Conservation (phyloP, 2,888 invertebrate species). For the Leptopilina myrica region DNA sequence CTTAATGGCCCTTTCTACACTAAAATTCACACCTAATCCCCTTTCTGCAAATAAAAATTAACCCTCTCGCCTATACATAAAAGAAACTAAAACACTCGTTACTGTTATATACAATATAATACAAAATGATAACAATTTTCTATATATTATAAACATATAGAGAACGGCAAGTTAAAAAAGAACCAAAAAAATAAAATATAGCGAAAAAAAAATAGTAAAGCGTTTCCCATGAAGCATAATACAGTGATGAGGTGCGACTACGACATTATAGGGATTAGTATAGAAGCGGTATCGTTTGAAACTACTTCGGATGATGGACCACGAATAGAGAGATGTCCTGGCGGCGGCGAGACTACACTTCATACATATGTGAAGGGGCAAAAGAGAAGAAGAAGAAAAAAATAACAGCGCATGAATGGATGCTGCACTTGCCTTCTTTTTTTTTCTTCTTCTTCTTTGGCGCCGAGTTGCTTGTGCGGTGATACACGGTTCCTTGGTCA, state of each 20-base stretch:
- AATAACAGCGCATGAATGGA: slow-evolving; percentile 35
- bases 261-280: slow-evolving; percentile 17
- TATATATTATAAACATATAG: too few relatives aligned
- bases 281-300: slow-evolving; percentile 16
- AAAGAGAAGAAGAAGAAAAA: background rate
- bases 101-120: too few relatives aligned
- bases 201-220: slow-evolving; percentile 18
- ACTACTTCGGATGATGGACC: slow-evolving; percentile 22
- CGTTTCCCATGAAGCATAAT: background rate
- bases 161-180: background rate
- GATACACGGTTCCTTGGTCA: slow-evolving; percentile 34
- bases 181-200: background rate
- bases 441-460: slow-evolving; percentile 8
- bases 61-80: too few relatives aligned
- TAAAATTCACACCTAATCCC: too few relatives aligned
- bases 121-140: too few relatives aligned
- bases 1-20: too few relatives aligned
- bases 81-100: background rate
- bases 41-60: too few relatives aligned
- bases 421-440: slow-evolving; percentile 32
- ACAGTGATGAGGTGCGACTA: slow-evolving; percentile 13
- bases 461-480: slow-evolving; percentile 33
- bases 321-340: slow-evolving; percentile 39
- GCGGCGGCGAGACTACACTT: slow-evolving; percentile 1
- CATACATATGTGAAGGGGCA: background rate